These are phyloP conservation scores for Athalia circularis DNA, from an alignment of 2,888 invertebrate species.

Conservation along the genomic window DNA sequence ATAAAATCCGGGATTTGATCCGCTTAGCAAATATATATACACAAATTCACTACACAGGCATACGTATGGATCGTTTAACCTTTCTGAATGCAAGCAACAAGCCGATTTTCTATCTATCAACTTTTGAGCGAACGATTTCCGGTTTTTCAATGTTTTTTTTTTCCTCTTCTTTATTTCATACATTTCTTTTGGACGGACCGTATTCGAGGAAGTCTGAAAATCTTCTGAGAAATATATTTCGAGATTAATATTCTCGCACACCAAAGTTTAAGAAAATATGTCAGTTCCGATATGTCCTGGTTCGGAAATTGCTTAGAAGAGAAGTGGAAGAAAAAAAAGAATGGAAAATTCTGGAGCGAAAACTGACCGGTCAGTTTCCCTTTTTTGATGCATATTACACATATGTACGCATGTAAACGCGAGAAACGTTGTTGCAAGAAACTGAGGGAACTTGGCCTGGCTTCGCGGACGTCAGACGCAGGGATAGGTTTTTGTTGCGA, in stretches of 20 bases:
- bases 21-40: conserved; percentile 34
- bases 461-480: conserved; percentile 67
- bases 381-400: conserved; percentile 18
- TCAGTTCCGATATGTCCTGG: no score
- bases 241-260: no score
- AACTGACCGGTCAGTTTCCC: conserved; percentile 34
- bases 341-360: neutral
- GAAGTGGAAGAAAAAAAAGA: neutral
- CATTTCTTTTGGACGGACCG: neutral
- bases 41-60: no score
- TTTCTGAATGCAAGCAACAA: conserved; percentile 5
- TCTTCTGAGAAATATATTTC: no score
- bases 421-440: conserved; percentile 19
- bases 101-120: conserved; percentile 17
- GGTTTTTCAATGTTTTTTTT: neutral
- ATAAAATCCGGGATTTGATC: conserved; percentile 36
- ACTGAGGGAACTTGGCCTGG: conserved; percentile 50
- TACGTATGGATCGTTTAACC: conserved; percentile 1
- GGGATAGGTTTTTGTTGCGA: conserved; percentile 66
- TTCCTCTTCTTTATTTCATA: neutral
- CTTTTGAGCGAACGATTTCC: neutral
- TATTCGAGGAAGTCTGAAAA: neutral
- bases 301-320: neutral
- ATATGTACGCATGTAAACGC: neutral
- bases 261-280: no score